phyloP scores from a whole-genome alignment of 53 echinoderm and acorn worm species.

The Hippasteria phrygiana region DNA sequence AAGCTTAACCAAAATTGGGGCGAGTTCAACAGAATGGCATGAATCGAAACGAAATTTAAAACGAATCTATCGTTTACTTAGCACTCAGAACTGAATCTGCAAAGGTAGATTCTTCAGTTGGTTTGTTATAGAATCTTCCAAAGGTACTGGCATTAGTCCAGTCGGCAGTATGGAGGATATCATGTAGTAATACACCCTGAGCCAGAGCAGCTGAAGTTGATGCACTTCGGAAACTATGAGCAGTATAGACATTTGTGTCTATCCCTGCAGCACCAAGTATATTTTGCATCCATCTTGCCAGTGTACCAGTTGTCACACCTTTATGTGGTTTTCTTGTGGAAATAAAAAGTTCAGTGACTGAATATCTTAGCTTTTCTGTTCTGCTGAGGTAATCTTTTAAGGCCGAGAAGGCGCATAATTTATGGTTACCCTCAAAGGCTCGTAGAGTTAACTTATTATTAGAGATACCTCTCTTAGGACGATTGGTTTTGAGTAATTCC shows the following conservation, averaged over 20 bases:
- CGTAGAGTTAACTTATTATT: conserved; percentile 7
- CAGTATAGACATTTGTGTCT: conserved; percentile 26
- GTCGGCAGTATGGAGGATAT: conserved; percentile 32
- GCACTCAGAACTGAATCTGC: conserved; percentile 29
- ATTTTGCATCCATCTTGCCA: conserved; percentile 57
- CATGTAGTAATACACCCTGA: conserved; percentile 28
- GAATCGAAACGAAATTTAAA: not conserved
- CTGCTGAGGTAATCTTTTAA: conserved; percentile 34
- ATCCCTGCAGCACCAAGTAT: conserved; percentile 30
- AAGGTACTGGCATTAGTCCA: conserved; percentile 39
- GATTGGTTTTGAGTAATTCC: conserved; percentile 45
- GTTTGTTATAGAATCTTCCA: conserved; percentile 35
- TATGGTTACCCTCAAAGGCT: conserved; percentile 22
- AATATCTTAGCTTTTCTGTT: conserved; percentile 35
- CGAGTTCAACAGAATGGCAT: no score
- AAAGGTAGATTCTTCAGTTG: not conserved
- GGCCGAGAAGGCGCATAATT: conserved; percentile 37
- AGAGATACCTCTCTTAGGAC: conserved; percentile 25
- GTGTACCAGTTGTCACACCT: conserved; percentile 34
- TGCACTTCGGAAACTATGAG: conserved; percentile 57
- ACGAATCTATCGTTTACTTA: not conserved
- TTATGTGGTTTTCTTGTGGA: conserved; percentile 48
- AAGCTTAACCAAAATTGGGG: no score
- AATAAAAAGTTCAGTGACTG: conserved; percentile 33
- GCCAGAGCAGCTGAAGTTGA: conserved; percentile 37